These are phyloP conservation scores for Patella pellucida DNA, from an alignment of 2,888 invertebrate genomes.

Conservation along the genomic window DNA sequence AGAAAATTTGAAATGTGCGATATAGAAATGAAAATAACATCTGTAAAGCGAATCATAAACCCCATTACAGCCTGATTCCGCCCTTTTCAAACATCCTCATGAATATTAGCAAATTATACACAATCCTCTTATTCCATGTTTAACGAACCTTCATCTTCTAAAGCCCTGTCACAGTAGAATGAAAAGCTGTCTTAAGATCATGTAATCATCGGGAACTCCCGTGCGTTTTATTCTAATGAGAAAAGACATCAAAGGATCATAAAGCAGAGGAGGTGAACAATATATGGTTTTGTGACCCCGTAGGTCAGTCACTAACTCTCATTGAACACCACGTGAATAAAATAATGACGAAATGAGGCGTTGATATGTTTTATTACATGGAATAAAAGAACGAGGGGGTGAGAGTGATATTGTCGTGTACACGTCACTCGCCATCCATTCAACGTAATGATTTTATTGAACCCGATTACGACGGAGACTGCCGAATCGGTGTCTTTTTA, in stretches of 20 bases:
- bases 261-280: neutral
- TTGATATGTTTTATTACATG: conserved; percentile 7
- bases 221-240: conserved; percentile 7
- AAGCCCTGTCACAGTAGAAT: neutral
- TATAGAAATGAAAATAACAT: too few species aligned
- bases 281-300: neutral
- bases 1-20: too few species aligned
- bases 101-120: too few species aligned
- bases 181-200: conserved; percentile 5
- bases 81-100: too few species aligned
- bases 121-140: conserved; percentile 1
- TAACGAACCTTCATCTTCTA: neutral
- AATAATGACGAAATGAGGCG: conserved; percentile 2
- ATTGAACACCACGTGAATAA: neutral
- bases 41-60: too few species aligned
- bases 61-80: too few species aligned
- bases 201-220: conserved; percentile 4
- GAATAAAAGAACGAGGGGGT: neutral
- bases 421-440: neutral
- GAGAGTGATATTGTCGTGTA: neutral
- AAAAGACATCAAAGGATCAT: conserved; percentile 1
- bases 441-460: conserved; percentile 5
- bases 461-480: neutral
- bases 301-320: neutral
- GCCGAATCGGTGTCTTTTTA: neutral